phyloP scores from a whole-genome alignment of 1,140 invertebrate species.

The Trachymyrmex septentrionalis region DNA sequence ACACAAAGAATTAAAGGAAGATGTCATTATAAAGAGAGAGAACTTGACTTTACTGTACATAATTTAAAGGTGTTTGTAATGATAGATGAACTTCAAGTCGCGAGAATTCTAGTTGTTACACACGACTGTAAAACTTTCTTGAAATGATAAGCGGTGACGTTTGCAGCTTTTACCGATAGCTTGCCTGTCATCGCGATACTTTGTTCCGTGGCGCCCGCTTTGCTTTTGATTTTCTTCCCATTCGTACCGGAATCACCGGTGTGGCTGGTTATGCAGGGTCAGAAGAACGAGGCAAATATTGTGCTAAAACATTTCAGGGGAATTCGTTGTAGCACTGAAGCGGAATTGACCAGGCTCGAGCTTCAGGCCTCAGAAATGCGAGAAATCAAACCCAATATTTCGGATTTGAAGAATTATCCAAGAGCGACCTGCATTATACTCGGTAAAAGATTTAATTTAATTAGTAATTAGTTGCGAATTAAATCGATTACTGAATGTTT shows the following conservation, averaged over 20 bases:
- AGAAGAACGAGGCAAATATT: conserved; percentile 74
- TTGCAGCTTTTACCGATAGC: conserved; percentile 67
- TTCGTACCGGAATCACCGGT: conserved; percentile 75
- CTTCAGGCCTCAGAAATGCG: conserved; percentile 80
- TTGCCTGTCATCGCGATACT: conserved; percentile 63
- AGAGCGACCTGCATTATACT: conserved; percentile 87
- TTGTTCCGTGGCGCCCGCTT: conserved; percentile 59
- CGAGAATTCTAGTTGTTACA: not conserved
- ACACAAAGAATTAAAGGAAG: not conserved
- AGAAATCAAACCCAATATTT: conserved; percentile 83
- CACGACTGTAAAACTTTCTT: not conserved
- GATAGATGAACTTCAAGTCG: conserved; percentile 26
- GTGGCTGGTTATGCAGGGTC: conserved; percentile 84
- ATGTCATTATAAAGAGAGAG: conserved; percentile 1
- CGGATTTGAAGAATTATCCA: conserved; percentile 83
- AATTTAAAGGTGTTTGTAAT: not conserved
- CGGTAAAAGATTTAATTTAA: conserved; percentile 65
- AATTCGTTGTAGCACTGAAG: conserved; percentile 43
- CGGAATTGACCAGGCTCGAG: conserved; percentile 75
- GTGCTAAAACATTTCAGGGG: conserved; percentile 67
- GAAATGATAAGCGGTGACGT: conserved; percentile 40
- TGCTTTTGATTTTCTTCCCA: conserved; percentile 69
- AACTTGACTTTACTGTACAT: not conserved
- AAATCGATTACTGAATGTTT: not conserved
- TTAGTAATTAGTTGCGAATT: not conserved